A percentile compares a stretch with the other conserved stretches of the same genome.
These are phyloP conservation scores for Agrenia bidenticulata DNA, from an alignment of 2,888 invertebrate genomes.

Conservation along the genomic window DNA sequence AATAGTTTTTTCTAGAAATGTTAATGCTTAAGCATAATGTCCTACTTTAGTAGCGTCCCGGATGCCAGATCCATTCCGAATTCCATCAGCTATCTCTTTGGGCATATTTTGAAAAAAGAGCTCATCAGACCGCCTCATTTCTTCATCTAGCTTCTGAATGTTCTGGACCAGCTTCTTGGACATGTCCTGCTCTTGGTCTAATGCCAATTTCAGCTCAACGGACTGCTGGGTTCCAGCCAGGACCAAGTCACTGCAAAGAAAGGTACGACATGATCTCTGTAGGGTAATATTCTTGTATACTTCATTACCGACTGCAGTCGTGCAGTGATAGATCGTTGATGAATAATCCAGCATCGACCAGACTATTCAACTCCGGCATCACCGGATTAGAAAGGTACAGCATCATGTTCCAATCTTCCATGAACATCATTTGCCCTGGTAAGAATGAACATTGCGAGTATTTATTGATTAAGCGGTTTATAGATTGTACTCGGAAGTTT, in stretches of 20 bases:
- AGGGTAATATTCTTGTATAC: too few relatives aligned
- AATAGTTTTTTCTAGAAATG: too few relatives aligned
- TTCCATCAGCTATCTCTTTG: conserved; percentile 77
- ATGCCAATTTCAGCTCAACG: conserved; percentile 88
- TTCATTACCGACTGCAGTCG: conserved; percentile 80
- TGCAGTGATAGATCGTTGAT: conserved; percentile 98
- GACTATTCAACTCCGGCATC: conserved; percentile 66
- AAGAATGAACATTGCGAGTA: neutral
- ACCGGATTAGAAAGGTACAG: conserved; percentile 70
- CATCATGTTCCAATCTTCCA: conserved; percentile 97
- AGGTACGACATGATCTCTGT: too few relatives aligned
- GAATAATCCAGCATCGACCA: conserved; percentile 89
- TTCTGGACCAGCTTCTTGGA: conserved; percentile 94
- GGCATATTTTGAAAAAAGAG: conserved; percentile 67
- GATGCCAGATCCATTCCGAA: conserved; percentile 86
- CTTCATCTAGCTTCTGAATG: conserved; percentile 91
- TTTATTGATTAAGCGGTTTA: too few relatives aligned
- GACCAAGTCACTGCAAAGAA: conserved; percentile 84
- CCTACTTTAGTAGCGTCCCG: too few relatives aligned
- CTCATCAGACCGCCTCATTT: conserved; percentile 94
- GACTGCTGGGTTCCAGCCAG: conserved; percentile 96
- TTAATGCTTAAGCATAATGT: too few relatives aligned
- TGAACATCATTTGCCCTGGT: conserved; percentile 97
- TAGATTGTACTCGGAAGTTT: too few relatives aligned
- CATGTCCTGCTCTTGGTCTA: conserved; percentile 95